Evolutionary conservation across 2,113 vertebrate genomes (phyloP).

Genomic region (Forbesichthys papilliferus): DNA sequence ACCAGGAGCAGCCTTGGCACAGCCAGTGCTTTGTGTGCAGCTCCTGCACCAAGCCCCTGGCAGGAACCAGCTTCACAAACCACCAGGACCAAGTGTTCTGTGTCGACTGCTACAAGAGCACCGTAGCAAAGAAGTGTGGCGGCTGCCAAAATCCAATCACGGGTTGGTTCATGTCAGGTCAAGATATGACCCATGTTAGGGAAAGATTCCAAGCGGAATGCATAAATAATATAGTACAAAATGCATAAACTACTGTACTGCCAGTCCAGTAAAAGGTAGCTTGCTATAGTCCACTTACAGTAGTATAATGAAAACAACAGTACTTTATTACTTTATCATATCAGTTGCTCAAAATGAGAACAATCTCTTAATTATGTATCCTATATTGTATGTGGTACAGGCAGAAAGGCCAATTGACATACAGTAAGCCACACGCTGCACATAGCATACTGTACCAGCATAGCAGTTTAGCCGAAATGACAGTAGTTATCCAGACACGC

Average conservation of each 20-base stretch:
- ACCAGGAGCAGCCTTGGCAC: slow-evolving; percentile 96
- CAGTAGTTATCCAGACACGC: too few species aligned
- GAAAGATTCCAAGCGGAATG: not conserved
- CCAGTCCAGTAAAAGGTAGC: not conserved
- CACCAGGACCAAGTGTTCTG: slow-evolving; percentile 92
- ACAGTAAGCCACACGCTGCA: too few species aligned
- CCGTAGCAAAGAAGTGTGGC: slow-evolving; percentile 93
- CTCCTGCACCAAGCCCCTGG: slow-evolving; percentile 88
- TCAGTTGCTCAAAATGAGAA: too few species aligned
- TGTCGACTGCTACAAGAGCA: slow-evolving; percentile 93
- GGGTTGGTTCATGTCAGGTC: slow-evolving; percentile 70
- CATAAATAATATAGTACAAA: not conserved
- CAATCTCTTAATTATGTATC: not conserved
- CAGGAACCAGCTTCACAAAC: slow-evolving; percentile 90
- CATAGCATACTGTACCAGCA: too few species aligned
- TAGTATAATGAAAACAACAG: not conserved
- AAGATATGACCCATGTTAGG: not conserved
- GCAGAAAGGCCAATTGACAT: not conserved
- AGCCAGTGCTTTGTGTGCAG: slow-evolving; percentile 92
- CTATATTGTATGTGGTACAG: not conserved
- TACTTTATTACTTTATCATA: too few species aligned
- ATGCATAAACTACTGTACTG: not conserved
- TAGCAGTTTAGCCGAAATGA: too few species aligned
- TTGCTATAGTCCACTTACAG: not conserved
- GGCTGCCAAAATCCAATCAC: slow-evolving; percentile 95